phyloP scores from a whole-genome alignment of 2,888 invertebrate genomes.

The Ethmia dodecea region DNA sequence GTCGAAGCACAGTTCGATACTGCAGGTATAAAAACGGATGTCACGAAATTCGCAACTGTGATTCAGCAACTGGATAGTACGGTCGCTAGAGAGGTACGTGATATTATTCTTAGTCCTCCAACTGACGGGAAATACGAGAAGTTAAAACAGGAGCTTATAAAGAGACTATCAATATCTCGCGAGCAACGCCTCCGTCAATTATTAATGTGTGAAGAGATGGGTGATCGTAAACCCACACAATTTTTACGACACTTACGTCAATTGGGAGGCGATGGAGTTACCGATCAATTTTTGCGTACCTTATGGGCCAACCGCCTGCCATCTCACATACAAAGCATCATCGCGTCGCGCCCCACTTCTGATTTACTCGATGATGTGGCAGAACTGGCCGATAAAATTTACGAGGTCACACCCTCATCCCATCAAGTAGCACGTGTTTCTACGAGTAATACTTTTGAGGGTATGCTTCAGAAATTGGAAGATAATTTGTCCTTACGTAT shows the following conservation, averaged over 20 bases:
- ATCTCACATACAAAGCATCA: not conserved
- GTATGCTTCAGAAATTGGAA: not conserved
- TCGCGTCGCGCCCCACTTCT: not conserved
- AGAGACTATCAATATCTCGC: not conserved
- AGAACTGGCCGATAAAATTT: not conserved
- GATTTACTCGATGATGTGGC: not conserved
- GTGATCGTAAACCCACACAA: slow-evolving; percentile 2
- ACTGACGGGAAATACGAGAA: not conserved
- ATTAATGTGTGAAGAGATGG: not conserved
- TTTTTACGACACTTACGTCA: not conserved
- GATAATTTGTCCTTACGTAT: not conserved
- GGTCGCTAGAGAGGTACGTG: not conserved
- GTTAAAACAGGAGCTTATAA: not conserved
- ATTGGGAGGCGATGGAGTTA: not conserved
- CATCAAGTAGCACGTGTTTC: not conserved
- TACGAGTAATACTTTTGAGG: not conserved
- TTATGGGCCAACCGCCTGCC: slow-evolving; percentile 1
- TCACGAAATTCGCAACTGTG: not conserved
- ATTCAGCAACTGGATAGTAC: not conserved
- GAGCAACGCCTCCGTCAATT: not conserved
- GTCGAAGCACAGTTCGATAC: not conserved
- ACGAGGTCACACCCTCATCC: not conserved
- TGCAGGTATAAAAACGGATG: not conserved
- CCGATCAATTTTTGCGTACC: not conserved
- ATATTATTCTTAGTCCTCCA: not conserved